Evolutionary conservation across 2,888 invertebrate species (phyloP), one percentile per base, ranked within the genome.

Genomic region (Mesochorus sp.): DNA sequence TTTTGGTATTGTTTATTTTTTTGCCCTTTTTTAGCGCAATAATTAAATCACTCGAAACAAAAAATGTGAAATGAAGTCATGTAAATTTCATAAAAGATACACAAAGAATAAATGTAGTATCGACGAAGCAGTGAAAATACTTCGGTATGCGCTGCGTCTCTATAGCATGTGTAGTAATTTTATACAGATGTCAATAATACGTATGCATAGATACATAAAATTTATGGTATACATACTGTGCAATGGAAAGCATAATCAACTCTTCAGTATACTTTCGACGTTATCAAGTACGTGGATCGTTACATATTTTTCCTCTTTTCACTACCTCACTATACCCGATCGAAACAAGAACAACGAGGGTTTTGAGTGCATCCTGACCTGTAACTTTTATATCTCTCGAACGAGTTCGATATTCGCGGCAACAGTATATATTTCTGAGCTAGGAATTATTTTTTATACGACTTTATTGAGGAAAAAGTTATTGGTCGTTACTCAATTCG

Each of bases 251-350:
- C 47, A n/a, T 70, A 59, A 34, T 1, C 34, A 26, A 17, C 31
- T 37, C 47, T 5, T 4, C 57, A 34, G 19, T 19, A 21, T 47
- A n/a, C 14, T 8, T n/a, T 14, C 28, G 14, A 26, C 42, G 42
- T 61, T 24, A 31, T 64, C 49, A 34, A 59, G 34, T n/a, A 34
- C 26, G 21, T 24, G 37, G 57, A 49, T 59, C 47, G 70, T 70
- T 70, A 70, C 57, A 59, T 37, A 19, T 37, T 37, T 49, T 49
- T 21, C 24, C n/a, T 12, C 3, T 61, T 47, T 68, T 68, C 39
- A 3, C 12, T 68, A 47, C 34, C 28, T 47, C 17, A 14, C 5
- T 34, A 24, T 34, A 26, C 47, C 8, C 37, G 12, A 24, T 21
- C 12, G 34, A 39, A 47, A 37, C 44, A 57, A 21, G 19, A 17